phyloP scores from a whole-genome alignment of 2,888 invertebrate genomes.

The Drosophila quinaria region DNA sequence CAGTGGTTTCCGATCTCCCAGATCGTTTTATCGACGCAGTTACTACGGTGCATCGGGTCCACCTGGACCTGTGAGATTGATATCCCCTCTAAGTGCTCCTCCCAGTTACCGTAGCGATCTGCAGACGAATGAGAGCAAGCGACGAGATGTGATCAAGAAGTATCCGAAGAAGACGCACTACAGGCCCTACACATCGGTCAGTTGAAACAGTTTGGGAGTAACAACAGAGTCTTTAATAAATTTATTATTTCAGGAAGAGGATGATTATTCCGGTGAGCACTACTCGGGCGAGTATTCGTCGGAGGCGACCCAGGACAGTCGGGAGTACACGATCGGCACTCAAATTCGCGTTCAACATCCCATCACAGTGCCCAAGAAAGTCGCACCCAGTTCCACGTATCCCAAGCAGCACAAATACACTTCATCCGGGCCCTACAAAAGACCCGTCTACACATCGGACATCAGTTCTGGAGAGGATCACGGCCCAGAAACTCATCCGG shows the following conservation, averaged over 20 bases:
- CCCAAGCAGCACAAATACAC: conserved; percentile 74
- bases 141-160: conserved; percentile 68
- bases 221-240: not conserved
- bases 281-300: conserved; percentile 77
- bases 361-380: conserved; percentile 77
- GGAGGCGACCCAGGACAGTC: conserved; percentile 77
- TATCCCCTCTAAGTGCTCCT: conserved; percentile 41
- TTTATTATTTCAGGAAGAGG: conserved; percentile 70
- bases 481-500: conserved; percentile 31
- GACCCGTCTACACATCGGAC: conserved; percentile 49
- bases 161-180: conserved; percentile 73
- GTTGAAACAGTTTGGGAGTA: conserved; percentile 16
- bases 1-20: conserved; percentile 48
- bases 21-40: conserved; percentile 63
- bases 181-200: conserved; percentile 74
- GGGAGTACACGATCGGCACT: conserved; percentile 83
- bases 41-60: conserved; percentile 70
- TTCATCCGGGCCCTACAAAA: conserved; percentile 57
- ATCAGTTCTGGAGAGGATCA: conserved; percentile 59
- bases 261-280: conserved; percentile 80
- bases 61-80: conserved; percentile 65
- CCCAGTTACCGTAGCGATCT: conserved; percentile 70
- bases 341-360: conserved; percentile 84
- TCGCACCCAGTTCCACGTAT: conserved; percentile 45
- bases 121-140: conserved; percentile 77